phyloP scores from a whole-genome alignment of 1,140 invertebrate genomes.

The Sipha flava region DNA sequence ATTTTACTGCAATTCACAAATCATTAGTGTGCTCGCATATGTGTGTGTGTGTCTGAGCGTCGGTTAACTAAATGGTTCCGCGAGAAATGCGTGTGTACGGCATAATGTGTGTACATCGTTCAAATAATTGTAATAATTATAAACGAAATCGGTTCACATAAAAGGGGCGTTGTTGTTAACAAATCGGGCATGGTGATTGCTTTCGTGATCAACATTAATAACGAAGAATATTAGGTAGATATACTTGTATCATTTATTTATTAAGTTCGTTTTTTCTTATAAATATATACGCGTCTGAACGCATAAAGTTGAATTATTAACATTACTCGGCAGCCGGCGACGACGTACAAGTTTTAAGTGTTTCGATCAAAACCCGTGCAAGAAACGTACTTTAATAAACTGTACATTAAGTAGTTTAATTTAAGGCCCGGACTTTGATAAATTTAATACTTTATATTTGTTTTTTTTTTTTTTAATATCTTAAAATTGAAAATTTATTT shows the following conservation, averaged over 20 bases:
- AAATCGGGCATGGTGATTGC: background rate
- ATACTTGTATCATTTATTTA: background rate
- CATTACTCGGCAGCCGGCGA: background rate
- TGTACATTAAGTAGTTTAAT: no score
- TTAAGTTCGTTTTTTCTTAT: background rate
- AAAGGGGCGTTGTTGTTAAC: background rate
- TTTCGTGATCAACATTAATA: constrained; percentile 15
- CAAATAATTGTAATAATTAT: background rate
- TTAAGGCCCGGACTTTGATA: no score
- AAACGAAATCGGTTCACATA: background rate
- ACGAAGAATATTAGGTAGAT: background rate
- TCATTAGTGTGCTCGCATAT: no score
- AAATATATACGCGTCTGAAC: background rate
- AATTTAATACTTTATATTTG: no score
- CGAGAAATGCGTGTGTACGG: no score
- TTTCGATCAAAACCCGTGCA: background rate
- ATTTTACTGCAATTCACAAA: no score
- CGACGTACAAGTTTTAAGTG: background rate
- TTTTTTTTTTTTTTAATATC: no score
- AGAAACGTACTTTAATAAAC: background rate
- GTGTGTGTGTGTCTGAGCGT: background rate
- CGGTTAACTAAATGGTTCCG: no score
- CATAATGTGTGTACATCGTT: background rate
- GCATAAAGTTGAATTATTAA: background rate
- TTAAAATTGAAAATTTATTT: no score